These are phyloP conservation scores for Ricordea florida DNA, from an alignment of 92 coral and sea anemone species.

Conservation along the genomic window DNA sequence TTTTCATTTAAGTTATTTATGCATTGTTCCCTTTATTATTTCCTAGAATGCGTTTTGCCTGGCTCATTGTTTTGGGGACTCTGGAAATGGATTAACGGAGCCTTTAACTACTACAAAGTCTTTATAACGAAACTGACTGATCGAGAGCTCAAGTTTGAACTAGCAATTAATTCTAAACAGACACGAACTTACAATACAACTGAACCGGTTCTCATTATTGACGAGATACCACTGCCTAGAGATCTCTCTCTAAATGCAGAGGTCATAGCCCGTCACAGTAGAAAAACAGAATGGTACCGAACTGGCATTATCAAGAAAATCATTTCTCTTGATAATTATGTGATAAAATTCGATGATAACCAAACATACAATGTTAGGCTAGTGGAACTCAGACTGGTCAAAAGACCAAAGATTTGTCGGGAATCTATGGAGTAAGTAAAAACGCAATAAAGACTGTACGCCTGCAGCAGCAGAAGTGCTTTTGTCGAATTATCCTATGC, in stretches of 20 bases:
- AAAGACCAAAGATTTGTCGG: background rate
- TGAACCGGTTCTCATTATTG: background rate
- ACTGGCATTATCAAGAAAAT: background rate
- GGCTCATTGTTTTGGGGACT: constrained; percentile 17
- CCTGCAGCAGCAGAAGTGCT: no score
- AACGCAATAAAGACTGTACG: no score
- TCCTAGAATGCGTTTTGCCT: background rate
- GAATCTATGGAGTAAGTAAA: background rate
- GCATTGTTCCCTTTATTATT: background rate
- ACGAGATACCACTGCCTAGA: background rate
- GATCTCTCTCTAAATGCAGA: background rate
- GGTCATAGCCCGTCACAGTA: background rate
- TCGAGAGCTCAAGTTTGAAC: background rate
- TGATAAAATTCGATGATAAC: background rate
- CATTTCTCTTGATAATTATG: no score
- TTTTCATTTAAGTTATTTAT: background rate
- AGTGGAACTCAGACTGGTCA: background rate
- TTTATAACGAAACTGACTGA: background rate
- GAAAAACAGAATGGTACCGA: background rate
- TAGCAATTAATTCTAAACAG: background rate
- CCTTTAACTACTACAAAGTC: background rate
- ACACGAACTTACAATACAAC: background rate
- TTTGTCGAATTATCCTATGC: no score
- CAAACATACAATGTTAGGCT: background rate
- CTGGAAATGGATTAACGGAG: background rate